Evolutionary conservation across 2,888 invertebrate species (phyloP), one percentile per base, ranked within the genome.

Genomic region (Autographa pulchrina): DNA sequence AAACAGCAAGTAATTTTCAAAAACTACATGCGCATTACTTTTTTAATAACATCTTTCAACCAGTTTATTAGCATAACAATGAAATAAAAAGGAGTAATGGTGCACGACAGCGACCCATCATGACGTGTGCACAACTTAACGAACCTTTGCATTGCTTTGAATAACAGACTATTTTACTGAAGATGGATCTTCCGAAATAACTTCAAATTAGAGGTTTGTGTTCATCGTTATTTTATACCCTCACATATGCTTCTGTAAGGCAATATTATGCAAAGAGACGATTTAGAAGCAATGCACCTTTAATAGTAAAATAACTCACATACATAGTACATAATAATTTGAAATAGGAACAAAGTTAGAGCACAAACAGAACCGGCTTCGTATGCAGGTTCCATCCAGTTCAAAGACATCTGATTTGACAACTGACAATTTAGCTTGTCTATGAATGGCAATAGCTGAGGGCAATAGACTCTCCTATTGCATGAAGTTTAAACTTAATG

Each of bases 41-140:
- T 66, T 56, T 58, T 48, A 62, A 68, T 80, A 65, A 68, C 72
- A 59, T 72, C 58, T 35, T 9, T n/a, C 31, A 70, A 70, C 78
- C 32, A 81, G 77, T 80, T 73, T 67, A 72, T 69, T 78, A 63
- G 8, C 81, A 73, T 65, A 61, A 80, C 77, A 77, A 73, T 77
- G 61, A 67, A 41, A 25, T 25, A 58, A 58, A 35, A n/a, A 61
- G 63, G 60, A 70, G 58, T 59, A 63, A 64, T 72, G 81, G 67
- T 65, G 70, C 73, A 68, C 64, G 78, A 80, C 81, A n/a, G 52
- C 52, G 69, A 67, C 61, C 58, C 43, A 41, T 70, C 70, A 62
- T 67, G 60, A 72, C 69, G 41, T 62, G 62, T 60, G 66, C 62
- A 70, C 59, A 60, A 32, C 32, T 63, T 74, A 66, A 72, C 20